phyloP scores from a whole-genome alignment of 2,113 vertebrate genomes.

The Alosa alosa region DNA sequence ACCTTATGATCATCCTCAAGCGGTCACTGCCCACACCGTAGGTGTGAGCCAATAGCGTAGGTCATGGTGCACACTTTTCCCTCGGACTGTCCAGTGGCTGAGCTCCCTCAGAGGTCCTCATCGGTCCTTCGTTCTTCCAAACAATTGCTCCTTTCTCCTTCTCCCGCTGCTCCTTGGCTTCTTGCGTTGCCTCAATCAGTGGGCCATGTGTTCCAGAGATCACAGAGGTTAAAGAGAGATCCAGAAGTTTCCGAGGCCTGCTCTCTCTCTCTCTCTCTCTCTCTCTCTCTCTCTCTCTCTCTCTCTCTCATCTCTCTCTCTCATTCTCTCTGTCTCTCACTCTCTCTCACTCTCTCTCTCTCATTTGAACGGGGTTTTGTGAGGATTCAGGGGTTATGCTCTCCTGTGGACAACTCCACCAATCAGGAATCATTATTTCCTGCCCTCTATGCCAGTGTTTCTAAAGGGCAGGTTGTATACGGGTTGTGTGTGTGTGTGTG shows the following conservation, averaged over 20 bases:
- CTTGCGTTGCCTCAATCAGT: constrained; percentile 19
- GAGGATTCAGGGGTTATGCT: neutral
- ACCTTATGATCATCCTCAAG: neutral
- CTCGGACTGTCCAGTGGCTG: constrained; percentile 21
- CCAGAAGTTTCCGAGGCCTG: constrained; percentile 30
- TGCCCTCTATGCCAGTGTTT: neutral
- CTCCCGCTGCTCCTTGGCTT: constrained; percentile 3
- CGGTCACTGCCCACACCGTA: neutral
- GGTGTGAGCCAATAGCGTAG: neutral
- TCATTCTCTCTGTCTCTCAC: constrained; percentile 13
- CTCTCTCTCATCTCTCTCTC: constrained; percentile 20
- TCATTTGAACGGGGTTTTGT: neutral
- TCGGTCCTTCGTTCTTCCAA: neutral
- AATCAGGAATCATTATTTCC: constrained; percentile 33
- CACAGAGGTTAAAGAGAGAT: constrained; percentile 36
- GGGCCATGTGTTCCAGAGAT: constrained; percentile 47
- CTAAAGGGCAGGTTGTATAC: neutral
- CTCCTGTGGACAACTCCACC: constrained; percentile 24
- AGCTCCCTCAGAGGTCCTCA: neutral
- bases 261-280: constrained; percentile 6
- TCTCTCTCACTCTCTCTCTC: constrained; percentile 13
- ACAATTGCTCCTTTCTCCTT: constrained; percentile 19
- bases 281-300: constrained; percentile 21
- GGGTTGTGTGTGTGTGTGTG: neutral
- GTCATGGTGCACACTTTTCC: neutral